A percentile compares a stretch with the other conserved stretches of the same genome.
Conservation (phyloP, 2,797 vertebrate species). For the Cossypha dichroa region DNA sequence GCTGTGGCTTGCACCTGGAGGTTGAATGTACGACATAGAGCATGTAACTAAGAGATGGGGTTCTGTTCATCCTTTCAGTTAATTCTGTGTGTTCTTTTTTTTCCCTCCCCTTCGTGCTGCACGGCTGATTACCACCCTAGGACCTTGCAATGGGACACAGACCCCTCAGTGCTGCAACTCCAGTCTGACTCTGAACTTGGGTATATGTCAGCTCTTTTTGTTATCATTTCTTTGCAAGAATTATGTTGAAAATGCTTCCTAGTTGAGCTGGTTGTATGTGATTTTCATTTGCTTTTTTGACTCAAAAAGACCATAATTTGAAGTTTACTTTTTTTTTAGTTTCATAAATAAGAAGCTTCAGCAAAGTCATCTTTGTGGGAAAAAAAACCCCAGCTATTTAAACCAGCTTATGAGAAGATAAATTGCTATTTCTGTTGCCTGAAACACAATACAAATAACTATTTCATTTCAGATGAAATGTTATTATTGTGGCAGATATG, state of each 20-base stretch:
- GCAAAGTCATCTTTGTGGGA: constrained; percentile 26
- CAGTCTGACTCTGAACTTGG: constrained; percentile 97
- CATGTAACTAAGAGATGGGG: constrained; percentile 49
- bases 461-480: constrained; percentile 67
- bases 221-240: constrained; percentile 64
- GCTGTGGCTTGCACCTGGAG: constrained; percentile 21
- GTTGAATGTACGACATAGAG: constrained; percentile 46
- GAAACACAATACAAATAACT: constrained; percentile 27
- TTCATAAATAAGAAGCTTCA: constrained; percentile 35
- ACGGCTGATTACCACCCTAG: constrained; percentile 82
- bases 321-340: constrained; percentile 31
- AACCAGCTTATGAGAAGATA: constrained; percentile 38
- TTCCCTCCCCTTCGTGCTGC: constrained; percentile 73
- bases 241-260: constrained; percentile 66
- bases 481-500: constrained; percentile 32
- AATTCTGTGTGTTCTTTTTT: constrained; percentile 84
- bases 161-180: constrained; percentile 98
- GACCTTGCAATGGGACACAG: constrained; percentile 99
- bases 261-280: neutral
- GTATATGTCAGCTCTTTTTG: constrained; percentile 85
- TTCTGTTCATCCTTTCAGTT: constrained; percentile 73
- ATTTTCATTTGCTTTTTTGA: constrained; percentile 46
- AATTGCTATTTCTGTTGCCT: constrained; percentile 24
- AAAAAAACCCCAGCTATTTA: neutral
- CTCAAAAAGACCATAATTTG: constrained; percentile 19